phyloP scores from a whole-genome alignment of 2,113 vertebrate species.

The Triplophysa tibetana region DNA sequence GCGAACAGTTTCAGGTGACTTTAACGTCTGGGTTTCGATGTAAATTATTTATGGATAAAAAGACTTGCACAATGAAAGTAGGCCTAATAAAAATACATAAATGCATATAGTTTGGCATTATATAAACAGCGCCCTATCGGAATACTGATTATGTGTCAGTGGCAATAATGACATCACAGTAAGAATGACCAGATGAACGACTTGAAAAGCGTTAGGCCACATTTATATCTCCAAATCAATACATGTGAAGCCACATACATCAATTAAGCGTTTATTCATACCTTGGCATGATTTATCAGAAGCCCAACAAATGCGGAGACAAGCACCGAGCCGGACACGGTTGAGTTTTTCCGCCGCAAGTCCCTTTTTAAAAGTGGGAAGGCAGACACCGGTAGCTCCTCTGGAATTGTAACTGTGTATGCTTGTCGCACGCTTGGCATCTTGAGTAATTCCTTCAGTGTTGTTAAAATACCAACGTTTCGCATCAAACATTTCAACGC shows the following conservation, averaged over 20 bases:
- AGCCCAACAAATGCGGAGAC: conserved; percentile 93
- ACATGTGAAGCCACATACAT: background rate
- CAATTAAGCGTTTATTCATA: conserved; percentile 61
- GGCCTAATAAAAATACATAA: no score
- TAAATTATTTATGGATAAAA: no score
- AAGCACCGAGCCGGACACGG: conserved; percentile 85
- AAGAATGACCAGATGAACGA: no score
- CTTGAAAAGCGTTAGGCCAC: background rate
- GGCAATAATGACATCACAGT: no score
- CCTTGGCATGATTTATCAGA: conserved; percentile 94
- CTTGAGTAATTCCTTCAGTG: background rate
- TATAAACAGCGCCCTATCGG: conserved; percentile 65
- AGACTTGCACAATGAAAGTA: no score
- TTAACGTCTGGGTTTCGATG: no score
- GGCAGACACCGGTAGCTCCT: conserved; percentile 79
- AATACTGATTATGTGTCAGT: conserved; percentile 14
- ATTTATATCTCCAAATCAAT: background rate
- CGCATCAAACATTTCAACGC: background rate
- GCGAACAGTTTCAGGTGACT: no score
- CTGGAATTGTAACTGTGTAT: conserved; percentile 88
- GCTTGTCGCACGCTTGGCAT: conserved; percentile 86
- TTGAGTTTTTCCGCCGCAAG: conserved; percentile 76
- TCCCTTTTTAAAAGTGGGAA: conserved; percentile 85
- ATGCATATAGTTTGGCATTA: conserved; percentile 48
- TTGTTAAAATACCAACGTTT: background rate